Evolutionary conservation across 2,113 vertebrate species (phyloP), one percentile per base, ranked within the genome.

Genomic region (Cryptomyrus ogoouensis): DNA sequence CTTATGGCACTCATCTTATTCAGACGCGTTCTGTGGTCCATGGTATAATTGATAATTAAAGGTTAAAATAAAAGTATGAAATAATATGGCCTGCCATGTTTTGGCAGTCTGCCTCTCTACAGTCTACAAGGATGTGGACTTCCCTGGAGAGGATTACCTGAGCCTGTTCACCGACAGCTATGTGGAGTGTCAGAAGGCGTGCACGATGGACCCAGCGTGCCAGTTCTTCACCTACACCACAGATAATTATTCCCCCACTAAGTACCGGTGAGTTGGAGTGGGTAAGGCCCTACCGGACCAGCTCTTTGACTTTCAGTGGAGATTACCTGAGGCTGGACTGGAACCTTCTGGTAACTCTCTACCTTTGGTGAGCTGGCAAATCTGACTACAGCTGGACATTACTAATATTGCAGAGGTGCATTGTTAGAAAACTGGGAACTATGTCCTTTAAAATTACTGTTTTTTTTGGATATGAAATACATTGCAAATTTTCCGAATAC

Each of bases 161-260:
- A 0, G 0, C 9, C 50, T 95, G 52, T 94, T 93, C 90, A 93
- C 93, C 3, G 53, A 91, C 3, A 87, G 91, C 91, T 77, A 88
- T 21, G 44, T 92, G 19, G 93, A 94, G 35, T 95, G 95, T 89
- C 94, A 95, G 92, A 90, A 89, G 49, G 90, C 44, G 35, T 96
- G 95, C 92, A 95, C 94, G 4, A 80, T 90, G 1, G 94, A 95
- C 46, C 91, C 93, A 4, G 19, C 0, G 13, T 96, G 95, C 53
- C 90, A 93, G 88, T 95, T 94, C 90, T 96, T 95, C 83, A 93
- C 95, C 15, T 94, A 92, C 2, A 0, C 21, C 3, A 13, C 90
- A 3, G 50, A 0, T 0, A 31, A 62, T 2, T 19, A n/a, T 93
- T 58, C 44, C 0, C 27, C 12, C 31, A 0, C 1, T 3, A 27